Evolutionary conservation across 2,113 vertebrate species (phyloP), one percentile per base, ranked within the genome.

Genomic region (Gymnarchus niloticus): DNA sequence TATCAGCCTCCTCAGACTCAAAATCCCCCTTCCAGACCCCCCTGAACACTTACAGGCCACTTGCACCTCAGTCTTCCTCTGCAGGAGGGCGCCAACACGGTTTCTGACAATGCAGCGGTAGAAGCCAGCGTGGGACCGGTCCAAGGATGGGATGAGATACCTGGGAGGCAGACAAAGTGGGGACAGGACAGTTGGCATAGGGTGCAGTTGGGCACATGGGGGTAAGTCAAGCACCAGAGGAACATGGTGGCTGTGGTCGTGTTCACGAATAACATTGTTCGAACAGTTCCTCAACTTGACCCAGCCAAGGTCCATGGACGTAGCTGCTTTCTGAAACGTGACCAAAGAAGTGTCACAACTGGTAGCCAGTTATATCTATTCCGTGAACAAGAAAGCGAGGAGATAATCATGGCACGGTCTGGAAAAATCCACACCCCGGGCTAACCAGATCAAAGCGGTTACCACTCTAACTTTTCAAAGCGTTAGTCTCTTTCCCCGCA

Each of bases 71-170:
- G 97, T 99, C 86, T 96, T 96, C 87, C 97, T 93, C 94, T 99
- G 98, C 73, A 99, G 94, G 87, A 99, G 94, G 0, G 98, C 97
- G 0, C 98, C 98, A 88, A 99, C 96, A 5, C 98, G 94, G 91
- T 99, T 99, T 52, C 97, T 93, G 89, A 99, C 97, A 8, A 99
- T 96, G 92, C 98, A 99, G 89, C 97, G 96, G 92, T 99, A 99
- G 93, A 97, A 96, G 73, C 98, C 98, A 0, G 98, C 97, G 0
- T 99, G 98, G 2, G 97, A 96, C 85, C 96, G 95, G 91, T 99
- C 97, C 93, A 99, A 90, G 0, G 97, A 99, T 0, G 96, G 96
- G 92, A 99, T 99, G 92, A 99, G 94, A 91, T 99, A 99, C 94
- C 98, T 99, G 86, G 85, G 37, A 89, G 73, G 90, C 90, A 92